Evolutionary conservation across 23 tunicate genomes (phyloP), one percentile per base, ranked within the genome.

Genomic region (Botrylloides violaceus): DNA sequence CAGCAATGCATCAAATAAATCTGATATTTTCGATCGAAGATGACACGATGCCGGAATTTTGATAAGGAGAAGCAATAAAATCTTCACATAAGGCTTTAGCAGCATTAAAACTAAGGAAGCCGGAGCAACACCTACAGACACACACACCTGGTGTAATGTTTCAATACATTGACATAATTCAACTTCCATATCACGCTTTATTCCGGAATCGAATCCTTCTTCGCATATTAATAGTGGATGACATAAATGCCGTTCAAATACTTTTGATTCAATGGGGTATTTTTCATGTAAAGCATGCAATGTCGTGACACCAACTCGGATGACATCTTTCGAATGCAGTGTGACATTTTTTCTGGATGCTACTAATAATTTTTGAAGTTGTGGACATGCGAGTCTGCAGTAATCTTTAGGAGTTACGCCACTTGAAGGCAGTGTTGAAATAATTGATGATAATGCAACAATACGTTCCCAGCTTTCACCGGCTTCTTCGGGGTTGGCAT

Each of bases 221-320:
- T 4, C 35, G 29, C 4, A 63, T 29, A 4, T 4, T 9, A 9
- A 3, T 9, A 63, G 33, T 19, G 70, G 34, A 19, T 28, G 32
- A 63, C 70, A 63, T 3, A 63, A 25, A 9, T 25, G 26, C 4
- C 4, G 26, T 63, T 63, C 70, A 26, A 63, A 63, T 31, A 63
- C 33, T 15, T 63, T 28, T 9, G 70, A 63, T 29, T 63, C 70
- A 19, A 3, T 3, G n/a, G 34, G 34, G 33, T 63, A 63, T 63
- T 63, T 63, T 63, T 63, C 70, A 9, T 63, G 35, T 19, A 63
- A 33, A 63, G 70, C 70, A 63, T 63, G 70, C 70, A 63, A 28
- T 3, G 70, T 63, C 26, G 70, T 63, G 6, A 63, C 70, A 29
- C 34, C 70, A 19, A 63, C 70, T 63, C 33, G 26, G 4, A 4